Evolutionary conservation across 2,797 vertebrate genomes (phyloP).

Genomic region (Cynopterus sphinx): DNA sequence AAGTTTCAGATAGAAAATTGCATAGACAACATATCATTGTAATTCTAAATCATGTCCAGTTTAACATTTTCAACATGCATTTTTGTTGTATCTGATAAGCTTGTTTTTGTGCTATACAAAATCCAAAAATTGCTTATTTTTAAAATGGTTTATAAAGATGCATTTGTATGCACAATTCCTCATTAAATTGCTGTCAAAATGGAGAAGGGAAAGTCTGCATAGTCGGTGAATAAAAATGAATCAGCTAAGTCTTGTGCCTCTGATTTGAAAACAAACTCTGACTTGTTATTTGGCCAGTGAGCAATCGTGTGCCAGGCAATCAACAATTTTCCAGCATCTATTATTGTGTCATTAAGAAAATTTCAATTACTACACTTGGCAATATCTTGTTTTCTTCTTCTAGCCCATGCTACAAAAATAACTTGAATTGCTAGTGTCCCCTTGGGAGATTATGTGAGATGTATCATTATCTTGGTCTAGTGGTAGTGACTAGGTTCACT

Average conservation of each 20-base stretch:
- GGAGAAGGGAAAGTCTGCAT: background rate
- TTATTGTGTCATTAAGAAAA: slow-evolving; percentile 68
- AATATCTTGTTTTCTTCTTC: slow-evolving; percentile 45
- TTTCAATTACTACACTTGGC: slow-evolving; percentile 60
- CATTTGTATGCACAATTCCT: background rate
- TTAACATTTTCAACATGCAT: background rate
- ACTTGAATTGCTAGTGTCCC: slow-evolving; percentile 17
- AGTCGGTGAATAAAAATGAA: background rate
- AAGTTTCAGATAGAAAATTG: slow-evolving; percentile 53
- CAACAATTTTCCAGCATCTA: slow-evolving; percentile 57
- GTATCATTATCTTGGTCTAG: background rate
- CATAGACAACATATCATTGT: slow-evolving; percentile 5
- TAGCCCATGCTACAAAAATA: slow-evolving; percentile 22
- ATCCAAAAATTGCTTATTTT: background rate
- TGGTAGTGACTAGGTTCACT: background rate
- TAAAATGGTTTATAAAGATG: background rate
- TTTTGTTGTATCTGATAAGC: background rate
- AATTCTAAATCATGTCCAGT: slow-evolving; percentile 3
- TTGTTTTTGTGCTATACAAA: background rate
- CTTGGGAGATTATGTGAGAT: slow-evolving; percentile 8
- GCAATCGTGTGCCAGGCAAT: slow-evolving; percentile 23
- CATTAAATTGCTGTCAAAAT: slow-evolving; percentile 42
- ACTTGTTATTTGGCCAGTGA: slow-evolving; percentile 33
- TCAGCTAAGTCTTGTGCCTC: background rate
- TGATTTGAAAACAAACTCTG: slow-evolving; percentile 48